These are phyloP conservation scores for Branchinecta sandiegonensis DNA, from an alignment of 2,888 invertebrate species.

Conservation along the genomic window DNA sequence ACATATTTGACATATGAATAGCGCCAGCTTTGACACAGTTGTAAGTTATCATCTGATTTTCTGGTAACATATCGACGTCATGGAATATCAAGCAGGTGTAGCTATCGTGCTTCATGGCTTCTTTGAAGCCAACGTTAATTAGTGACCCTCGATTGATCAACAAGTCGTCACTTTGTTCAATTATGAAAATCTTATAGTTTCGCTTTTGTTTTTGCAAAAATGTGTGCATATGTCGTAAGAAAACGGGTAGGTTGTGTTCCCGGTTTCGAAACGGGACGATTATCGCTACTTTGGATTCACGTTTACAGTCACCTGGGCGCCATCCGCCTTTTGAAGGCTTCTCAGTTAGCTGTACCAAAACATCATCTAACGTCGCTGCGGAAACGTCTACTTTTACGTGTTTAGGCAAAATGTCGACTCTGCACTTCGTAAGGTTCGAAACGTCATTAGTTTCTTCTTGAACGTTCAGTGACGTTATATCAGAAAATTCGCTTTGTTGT, in stretches of 20 bases:
- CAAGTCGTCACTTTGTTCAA: constrained; percentile 64
- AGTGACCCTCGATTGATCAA: constrained; percentile 81
- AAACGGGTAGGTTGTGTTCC: constrained; percentile 65
- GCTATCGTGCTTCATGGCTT: constrained; percentile 53
- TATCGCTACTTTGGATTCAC: constrained; percentile 71
- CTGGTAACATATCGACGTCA: constrained; percentile 44
- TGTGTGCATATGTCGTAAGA: constrained; percentile 83
- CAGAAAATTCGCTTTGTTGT: too few species aligned
- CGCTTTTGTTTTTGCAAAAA: constrained; percentile 79
- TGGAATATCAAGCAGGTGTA: constrained; percentile 44
- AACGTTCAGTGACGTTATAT: too few species aligned
- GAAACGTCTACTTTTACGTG: not conserved
- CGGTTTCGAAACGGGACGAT: constrained; percentile 63
- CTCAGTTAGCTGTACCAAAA: not conserved
- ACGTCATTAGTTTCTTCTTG: too few species aligned
- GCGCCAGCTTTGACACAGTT: constrained; percentile 33
- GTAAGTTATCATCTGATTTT: constrained; percentile 43
- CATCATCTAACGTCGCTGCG: not conserved
- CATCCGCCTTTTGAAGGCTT: constrained; percentile 57
- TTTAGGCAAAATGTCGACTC: not conserved
- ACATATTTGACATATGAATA: not conserved
- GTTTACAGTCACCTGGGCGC: constrained; percentile 53
- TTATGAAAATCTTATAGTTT: constrained; percentile 80
- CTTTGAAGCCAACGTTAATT: constrained; percentile 88
- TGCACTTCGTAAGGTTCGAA: too few species aligned